These are phyloP conservation scores for Drosophila robusta DNA, from an alignment of 2,888 invertebrate species.

Conservation along the genomic window DNA sequence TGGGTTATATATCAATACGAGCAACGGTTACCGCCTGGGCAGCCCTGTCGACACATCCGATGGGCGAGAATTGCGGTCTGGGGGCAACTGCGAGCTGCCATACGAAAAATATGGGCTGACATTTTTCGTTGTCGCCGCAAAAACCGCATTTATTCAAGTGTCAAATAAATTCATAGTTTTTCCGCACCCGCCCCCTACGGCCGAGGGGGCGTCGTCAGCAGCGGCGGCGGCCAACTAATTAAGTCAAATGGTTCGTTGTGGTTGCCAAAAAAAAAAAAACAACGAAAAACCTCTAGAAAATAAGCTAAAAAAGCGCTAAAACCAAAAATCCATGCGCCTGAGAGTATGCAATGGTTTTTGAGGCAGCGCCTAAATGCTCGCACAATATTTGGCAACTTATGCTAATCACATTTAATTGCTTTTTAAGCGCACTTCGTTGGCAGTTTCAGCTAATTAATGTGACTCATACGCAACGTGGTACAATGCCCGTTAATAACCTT, in stretches of 20 bases:
- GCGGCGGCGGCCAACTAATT: constrained; percentile 75
- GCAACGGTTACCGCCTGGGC: constrained; percentile 33
- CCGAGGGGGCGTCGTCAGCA: constrained; percentile 40
- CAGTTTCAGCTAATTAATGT: constrained; percentile 72
- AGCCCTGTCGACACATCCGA: constrained; percentile 30
- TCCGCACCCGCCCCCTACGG: constrained; percentile 13
- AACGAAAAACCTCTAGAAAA: constrained; percentile 8
- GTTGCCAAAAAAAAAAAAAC: constrained; percentile 29
- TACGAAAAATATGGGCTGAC: constrained; percentile 70
- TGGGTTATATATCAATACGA: constrained; percentile 65
- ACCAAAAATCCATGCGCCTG: constrained; percentile 44
- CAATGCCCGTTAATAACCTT: constrained; percentile 42
- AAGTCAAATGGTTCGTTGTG: constrained; percentile 79
- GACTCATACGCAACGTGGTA: constrained; percentile 63
- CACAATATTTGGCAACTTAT: constrained; percentile 64
- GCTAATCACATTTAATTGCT: constrained; percentile 83
- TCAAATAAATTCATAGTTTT: constrained; percentile 83
- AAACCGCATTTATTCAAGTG: constrained; percentile 83
- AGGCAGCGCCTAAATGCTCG: constrained; percentile 53
- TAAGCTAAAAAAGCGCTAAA: constrained; percentile 25
- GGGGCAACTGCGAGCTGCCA: constrained; percentile 20
- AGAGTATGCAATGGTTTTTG: constrained; percentile 57
- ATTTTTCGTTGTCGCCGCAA: constrained; percentile 73
- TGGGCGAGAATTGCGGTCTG: constrained; percentile 27
- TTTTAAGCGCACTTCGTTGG: constrained; percentile 79